These are phyloP conservation scores for Frankliniella fusca DNA, from an alignment of 2,888 invertebrate genomes.

Conservation along the genomic window DNA sequence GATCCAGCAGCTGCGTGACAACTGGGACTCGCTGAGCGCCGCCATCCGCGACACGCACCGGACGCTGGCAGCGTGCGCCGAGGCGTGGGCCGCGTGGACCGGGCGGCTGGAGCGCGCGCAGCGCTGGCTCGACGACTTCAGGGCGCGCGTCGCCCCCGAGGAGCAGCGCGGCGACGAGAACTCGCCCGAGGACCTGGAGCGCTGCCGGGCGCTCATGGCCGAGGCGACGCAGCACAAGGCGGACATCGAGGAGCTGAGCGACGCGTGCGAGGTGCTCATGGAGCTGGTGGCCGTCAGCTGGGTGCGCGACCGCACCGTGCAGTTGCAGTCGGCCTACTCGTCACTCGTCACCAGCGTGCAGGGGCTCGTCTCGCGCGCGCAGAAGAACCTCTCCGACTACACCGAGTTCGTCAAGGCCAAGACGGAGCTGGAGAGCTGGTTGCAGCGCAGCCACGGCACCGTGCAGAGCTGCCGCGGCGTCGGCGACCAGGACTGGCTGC, in stretches of 20 bases:
- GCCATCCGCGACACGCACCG: conserved; percentile 73
- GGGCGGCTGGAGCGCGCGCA: conserved; percentile 68
- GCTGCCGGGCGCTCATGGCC: conserved; percentile 66
- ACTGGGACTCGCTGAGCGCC: conserved; percentile 76
- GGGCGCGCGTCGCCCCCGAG: conserved; percentile 60
- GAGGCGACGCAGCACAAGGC: conserved; percentile 73
- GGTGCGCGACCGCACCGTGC: conserved; percentile 81
- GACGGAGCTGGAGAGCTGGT: conserved; percentile 77
- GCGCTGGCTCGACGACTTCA: conserved; percentile 69
- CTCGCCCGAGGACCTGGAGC: conserved; percentile 72
- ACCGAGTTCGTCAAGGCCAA: conserved; percentile 86
- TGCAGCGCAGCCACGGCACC: conserved; percentile 72
- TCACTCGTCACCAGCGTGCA: conserved; percentile 73
- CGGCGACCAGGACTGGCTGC: conserved; percentile 70
- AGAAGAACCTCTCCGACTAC: conserved; percentile 86
- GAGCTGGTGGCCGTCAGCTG: conserved; percentile 79
- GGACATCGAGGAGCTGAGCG: conserved; percentile 76
- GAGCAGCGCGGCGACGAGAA: conserved; percentile 58
- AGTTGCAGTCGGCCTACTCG: conserved; percentile 76
- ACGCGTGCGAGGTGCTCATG: conserved; percentile 80
- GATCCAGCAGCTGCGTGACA: conserved; percentile 70
- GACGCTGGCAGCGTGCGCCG: conserved; percentile 67
- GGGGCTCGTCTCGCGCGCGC: conserved; percentile 76
- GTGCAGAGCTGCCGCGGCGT: conserved; percentile 78
- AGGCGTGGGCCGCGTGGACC: conserved; percentile 77